Conservation (phyloP, 2,888 invertebrate species). For the Anorthoa munda region DNA sequence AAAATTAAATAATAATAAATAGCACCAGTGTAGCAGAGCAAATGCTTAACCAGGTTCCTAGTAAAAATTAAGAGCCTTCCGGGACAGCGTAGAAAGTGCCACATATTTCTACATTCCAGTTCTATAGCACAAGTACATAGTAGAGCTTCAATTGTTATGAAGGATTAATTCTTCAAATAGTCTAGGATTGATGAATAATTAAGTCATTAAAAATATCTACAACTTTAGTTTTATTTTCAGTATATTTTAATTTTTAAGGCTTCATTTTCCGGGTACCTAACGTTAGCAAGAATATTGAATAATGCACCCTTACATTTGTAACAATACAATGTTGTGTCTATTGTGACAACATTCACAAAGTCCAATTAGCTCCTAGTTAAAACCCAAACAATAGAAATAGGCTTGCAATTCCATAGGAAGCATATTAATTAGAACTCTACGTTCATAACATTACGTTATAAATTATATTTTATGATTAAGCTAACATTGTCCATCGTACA, state of each 20-base stretch:
- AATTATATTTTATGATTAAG: conserved; percentile 18
- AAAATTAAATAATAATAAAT: neutral
- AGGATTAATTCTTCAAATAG: too few relatives aligned
- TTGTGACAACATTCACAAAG: conserved; percentile 4
- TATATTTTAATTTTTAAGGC: neutral
- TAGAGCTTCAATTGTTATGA: too few relatives aligned
- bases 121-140: too few relatives aligned
- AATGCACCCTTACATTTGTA: too few relatives aligned
- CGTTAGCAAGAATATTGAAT: neutral
- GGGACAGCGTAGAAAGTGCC: neutral
- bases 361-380: neutral
- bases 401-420: conserved; percentile 2
- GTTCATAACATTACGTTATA: conserved; percentile 27
- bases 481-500: conserved; percentile 14
- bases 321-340: too few relatives aligned
- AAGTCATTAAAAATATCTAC: too few relatives aligned
- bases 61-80: neutral
- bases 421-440: conserved; percentile 7
- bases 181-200: too few relatives aligned
- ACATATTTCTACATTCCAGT: too few relatives aligned
- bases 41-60: too few relatives aligned
- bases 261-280: neutral
- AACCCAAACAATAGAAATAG: neutral
- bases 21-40: too few relatives aligned
- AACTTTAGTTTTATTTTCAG: neutral